Evolutionary conservation across 92 coral and sea anemone genomes (phyloP), one percentile per base, ranked within the genome.

Genomic region (Heteractis magnifica): DNA sequence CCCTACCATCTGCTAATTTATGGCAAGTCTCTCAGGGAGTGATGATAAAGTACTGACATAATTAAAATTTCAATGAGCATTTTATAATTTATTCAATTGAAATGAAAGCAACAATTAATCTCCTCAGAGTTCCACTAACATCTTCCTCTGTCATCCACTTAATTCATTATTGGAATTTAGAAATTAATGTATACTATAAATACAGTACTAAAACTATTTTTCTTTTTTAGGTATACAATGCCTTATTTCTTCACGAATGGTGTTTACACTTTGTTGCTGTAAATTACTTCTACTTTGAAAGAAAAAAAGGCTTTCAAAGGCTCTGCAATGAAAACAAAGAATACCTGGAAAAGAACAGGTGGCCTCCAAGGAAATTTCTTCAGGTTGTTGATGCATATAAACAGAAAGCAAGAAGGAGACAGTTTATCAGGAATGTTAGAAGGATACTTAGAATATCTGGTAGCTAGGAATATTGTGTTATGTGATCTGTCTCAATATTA

Each of bases 241-340:
- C 91, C 6, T 65, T 21, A 11, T 79, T 77, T 72, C 84, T 90
- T 11, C 55, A 75, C 49, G 64, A 71, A 85, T 90, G 89, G 89
- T 90, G 93, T 34, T 87, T 90, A 4, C 86, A 87, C 44, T 50
- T 81, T 78, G 81, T 88, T 19, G 93, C 89, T 9, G 70, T 85
- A 6, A 90, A 90, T 79, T 85, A 83, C 80, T 14, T 26, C 19
- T 56, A 72, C 26, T 87, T 87, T 49, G 82, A 77, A 41, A 20
- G 80, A 48, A 53, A 58, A 34, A 49, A 75, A 81, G 65, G 82
- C 77, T 65, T 77, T 80, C 52, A 84, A 79, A 70, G 20, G 8
- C 23, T 87, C 41, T 76, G 79, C 56, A 71, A 51, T 12, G 91
- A 90, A 51, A 85, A 90, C 72, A 56, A 71, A 20, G 71, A 71